Percentiles rank a stretch among this genome's conserved stretches.
Conservation (phyloP, 1,140 invertebrate species). For the Babylonia areolata region DNA sequence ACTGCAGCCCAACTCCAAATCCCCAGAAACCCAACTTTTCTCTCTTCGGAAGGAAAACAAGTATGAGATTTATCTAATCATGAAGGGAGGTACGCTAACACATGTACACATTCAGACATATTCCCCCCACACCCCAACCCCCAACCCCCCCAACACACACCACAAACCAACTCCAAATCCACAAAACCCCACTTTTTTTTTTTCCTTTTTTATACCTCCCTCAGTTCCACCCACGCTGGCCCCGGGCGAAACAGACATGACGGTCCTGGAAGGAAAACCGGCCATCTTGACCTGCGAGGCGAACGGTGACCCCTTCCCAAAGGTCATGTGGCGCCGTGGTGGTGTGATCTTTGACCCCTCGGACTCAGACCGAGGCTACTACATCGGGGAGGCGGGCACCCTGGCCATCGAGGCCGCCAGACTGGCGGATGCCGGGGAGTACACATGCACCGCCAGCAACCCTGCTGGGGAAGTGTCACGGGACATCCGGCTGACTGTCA, state of each 20-base stretch:
- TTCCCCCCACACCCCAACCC: too few species aligned
- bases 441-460: constrained; percentile 77
- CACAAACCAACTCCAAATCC: too few species aligned
- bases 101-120: too few species aligned
- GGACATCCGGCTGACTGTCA: constrained; percentile 72
- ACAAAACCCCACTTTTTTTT: too few species aligned
- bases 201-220: too few species aligned
- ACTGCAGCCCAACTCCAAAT: too few species aligned
- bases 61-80: too few species aligned
- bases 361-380: constrained; percentile 47
- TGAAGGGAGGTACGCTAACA: too few species aligned
- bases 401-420: constrained; percentile 53
- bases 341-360: constrained; percentile 60
- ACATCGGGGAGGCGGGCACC: constrained; percentile 53
- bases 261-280: constrained; percentile 87
- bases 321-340: constrained; percentile 71
- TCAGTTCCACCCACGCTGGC: constrained; percentile 91
- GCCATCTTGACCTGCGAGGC: constrained; percentile 75
- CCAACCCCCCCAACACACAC: too few species aligned
- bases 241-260: constrained; percentile 89
- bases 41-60: too few species aligned
- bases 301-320: constrained; percentile 77
- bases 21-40: too few species aligned
- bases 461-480: constrained; percentile 72
- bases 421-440: constrained; percentile 71